Evolutionary conservation across 2,797 vertebrate genomes (phyloP), one percentile per base, ranked within the genome.

Genomic region (Podargus strigoides): DNA sequence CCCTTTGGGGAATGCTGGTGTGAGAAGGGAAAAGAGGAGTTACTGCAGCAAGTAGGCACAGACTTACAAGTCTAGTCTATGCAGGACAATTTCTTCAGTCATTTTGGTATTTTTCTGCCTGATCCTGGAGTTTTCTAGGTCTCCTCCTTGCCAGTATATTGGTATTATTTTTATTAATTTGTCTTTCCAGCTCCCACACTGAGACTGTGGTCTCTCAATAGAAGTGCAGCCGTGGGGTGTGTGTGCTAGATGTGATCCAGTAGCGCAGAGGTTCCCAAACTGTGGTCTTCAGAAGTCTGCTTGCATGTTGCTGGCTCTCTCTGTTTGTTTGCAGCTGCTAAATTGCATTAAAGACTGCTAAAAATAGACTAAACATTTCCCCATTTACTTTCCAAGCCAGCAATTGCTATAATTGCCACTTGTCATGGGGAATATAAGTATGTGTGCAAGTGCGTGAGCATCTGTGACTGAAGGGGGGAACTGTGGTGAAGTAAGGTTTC

Each of bases 311-410:
- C 67, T 90, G 86, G 47, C 73, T 55, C 49, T 72, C 52, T 63
- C 36, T 74, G 23, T 89, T 84, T 92, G 59, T 86, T 90, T 96
- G 84, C 75, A 90, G 92, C 84, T 95, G 81, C 81, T 93, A 74
- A 95, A 89, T 72, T 85, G 18, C 53, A n/a, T 76, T 90, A 28
- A 80, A 87, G 72, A 14, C 37, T 24, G 37, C 53, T 95, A 85
- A 89, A 93, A 83, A 68, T 32, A 82, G 50, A 12, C 18, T 15
- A 36, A 74, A 39, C 12, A 1, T 17, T 86, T 82, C 66, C 32
- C 64, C 19, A 4, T 68, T 87, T 87, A 72, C 46, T 78, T 92
- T 87, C 46, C 18, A 60, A 80, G 73, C n/a, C 46, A 82, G 60
- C 60, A 80, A 22, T 77, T 85, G 28, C 52, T 83, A 0, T 67